Conservation (phyloP, 2,113 vertebrate genomes). For the Ursus arctos region DNA sequence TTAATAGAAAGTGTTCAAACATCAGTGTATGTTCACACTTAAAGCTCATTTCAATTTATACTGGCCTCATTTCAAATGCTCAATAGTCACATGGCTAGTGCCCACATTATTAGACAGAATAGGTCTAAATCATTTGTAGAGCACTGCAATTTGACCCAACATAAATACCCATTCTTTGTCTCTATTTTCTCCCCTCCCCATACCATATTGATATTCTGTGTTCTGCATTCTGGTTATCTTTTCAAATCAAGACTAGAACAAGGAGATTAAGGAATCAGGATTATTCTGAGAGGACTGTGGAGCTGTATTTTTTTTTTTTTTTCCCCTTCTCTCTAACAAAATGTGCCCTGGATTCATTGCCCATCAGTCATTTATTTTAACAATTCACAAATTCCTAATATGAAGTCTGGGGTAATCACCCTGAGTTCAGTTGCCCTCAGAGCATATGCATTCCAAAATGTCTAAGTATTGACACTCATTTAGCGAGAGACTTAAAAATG, state of each 20-base stretch:
- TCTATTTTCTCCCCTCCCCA: background rate
- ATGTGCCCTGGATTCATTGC: background rate
- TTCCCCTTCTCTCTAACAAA: background rate
- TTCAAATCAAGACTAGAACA: background rate
- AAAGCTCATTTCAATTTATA: background rate
- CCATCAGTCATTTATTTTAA: background rate
- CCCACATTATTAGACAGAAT: background rate
- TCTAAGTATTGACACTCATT: background rate
- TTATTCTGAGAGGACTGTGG: background rate
- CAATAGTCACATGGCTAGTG: background rate
- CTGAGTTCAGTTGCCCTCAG: background rate
- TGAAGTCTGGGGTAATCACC: background rate
- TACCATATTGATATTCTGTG: background rate
- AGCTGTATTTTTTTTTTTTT: background rate
- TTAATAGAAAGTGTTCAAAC: background rate
- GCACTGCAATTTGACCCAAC: background rate
- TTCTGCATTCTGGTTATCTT: background rate
- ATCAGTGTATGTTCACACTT: background rate
- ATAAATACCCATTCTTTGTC: background rate
- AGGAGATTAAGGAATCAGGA: background rate
- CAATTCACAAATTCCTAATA: background rate
- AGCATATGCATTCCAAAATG: background rate
- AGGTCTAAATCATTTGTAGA: background rate
- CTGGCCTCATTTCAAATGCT: background rate
- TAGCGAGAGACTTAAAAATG: background rate